A percentile compares a stretch with the other conserved stretches of the same genome.
Evolutionary conservation across 2,888 invertebrate genomes (phyloP).

Genomic region (Melinaea menophilus): DNA sequence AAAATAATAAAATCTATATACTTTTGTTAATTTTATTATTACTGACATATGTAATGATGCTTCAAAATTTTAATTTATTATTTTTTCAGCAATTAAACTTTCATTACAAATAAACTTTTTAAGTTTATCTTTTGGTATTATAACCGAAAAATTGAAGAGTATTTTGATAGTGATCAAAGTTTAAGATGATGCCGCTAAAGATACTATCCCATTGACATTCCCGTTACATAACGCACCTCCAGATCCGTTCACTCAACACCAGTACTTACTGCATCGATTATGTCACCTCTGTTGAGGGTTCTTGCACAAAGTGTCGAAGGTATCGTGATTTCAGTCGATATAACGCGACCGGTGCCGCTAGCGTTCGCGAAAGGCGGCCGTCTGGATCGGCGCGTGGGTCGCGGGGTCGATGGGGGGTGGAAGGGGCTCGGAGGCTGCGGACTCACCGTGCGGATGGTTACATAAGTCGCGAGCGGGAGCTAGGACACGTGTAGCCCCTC

Average conservation of each 20-base stretch:
- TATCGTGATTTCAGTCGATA: constrained; percentile 49
- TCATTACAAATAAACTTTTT: no score
- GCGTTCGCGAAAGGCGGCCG: constrained; percentile 37
- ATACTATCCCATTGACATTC: constrained; percentile 30
- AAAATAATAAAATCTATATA: no score
- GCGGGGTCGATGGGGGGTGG: constrained; percentile 55
- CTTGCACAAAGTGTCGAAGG: constrained; percentile 50
- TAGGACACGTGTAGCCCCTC: constrained; percentile 70
- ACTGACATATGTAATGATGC: no score
- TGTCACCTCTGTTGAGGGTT: constrained; percentile 70
- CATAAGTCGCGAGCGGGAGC: constrained; percentile 69
- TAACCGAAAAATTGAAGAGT: no score
- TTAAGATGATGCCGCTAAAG: no score
- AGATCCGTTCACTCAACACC: constrained; percentile 59
- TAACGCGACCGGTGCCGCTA: constrained; percentile 33
- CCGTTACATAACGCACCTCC: constrained; percentile 71
- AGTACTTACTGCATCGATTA: constrained; percentile 75
- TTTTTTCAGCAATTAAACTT: no score
- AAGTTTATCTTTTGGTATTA: no score
- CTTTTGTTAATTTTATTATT: no score
- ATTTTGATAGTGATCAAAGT: no score
- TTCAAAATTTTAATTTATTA: no score
- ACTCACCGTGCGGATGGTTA: constrained; percentile 75
- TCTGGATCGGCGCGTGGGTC: constrained; percentile 41
- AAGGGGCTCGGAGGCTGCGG: constrained; percentile 68